phyloP scores from a whole-genome alignment of 2,888 invertebrate species.

The Tolmerus cingulatus region DNA sequence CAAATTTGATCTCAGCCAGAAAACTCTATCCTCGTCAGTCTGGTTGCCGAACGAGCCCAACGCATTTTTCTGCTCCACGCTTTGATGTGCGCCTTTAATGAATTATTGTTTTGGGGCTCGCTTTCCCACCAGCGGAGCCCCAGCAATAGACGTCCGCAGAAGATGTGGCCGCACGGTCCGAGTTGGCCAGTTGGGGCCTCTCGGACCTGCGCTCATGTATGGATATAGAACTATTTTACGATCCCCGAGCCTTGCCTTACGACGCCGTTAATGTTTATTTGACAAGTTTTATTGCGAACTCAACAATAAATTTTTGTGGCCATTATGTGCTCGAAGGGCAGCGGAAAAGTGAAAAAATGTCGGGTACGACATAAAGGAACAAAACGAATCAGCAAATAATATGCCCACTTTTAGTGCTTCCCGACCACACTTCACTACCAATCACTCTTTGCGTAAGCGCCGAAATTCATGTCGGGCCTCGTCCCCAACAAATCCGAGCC shows the following conservation, averaged over 20 bases:
- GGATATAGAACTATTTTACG: slow-evolving; percentile 12
- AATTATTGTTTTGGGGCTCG: slow-evolving; percentile 23
- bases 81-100: slow-evolving; percentile 31
- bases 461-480: background rate
- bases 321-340: slow-evolving; percentile 44
- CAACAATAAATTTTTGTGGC: slow-evolving; percentile 51
- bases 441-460: background rate
- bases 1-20: slow-evolving; percentile 27
- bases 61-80: background rate
- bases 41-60: background rate
- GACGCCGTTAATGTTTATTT: slow-evolving; percentile 52
- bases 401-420: background rate
- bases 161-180: background rate
- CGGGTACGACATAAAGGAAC: background rate
- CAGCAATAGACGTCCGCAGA: background rate
- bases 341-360: slow-evolving; percentile 28
- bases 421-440: background rate
- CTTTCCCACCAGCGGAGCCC: background rate
- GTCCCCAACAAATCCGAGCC: background rate
- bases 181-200: background rate
- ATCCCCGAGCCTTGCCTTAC: slow-evolving; percentile 4
- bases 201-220: background rate
- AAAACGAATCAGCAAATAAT: slow-evolving; percentile 6
- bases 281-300: slow-evolving; percentile 53
- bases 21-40: background rate